Conservation (phyloP, 23 tunicate species). For the Pegea sp. region DNA sequence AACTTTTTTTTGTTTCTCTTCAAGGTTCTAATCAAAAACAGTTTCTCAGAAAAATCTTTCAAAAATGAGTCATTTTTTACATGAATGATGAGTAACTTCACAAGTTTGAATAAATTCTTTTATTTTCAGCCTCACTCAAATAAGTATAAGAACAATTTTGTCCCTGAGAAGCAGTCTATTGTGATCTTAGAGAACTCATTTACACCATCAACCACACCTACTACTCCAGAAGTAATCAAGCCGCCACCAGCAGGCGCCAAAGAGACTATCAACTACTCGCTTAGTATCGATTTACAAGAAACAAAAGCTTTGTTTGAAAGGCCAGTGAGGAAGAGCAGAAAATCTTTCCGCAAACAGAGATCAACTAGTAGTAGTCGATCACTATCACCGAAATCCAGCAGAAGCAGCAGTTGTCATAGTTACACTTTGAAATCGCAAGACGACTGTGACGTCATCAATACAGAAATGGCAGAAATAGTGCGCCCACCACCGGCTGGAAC, state of each 20-base stretch:
- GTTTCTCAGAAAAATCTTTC: too few relatives aligned
- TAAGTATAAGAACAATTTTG: too few relatives aligned
- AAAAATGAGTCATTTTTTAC: too few relatives aligned
- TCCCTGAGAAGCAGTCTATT: too few relatives aligned
- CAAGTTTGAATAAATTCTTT: too few relatives aligned
- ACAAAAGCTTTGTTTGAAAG: constrained; percentile 53
- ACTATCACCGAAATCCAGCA: constrained; percentile 3
- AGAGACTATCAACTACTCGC: constrained; percentile 46
- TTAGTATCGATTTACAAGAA: constrained; percentile 40
- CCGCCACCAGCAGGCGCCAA: constrained; percentile 82
- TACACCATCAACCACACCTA: too few relatives aligned
- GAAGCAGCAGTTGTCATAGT: constrained; percentile 8
- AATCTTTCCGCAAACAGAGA: constrained; percentile 2
- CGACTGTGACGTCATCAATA: not conserved
- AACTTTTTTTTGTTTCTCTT: too few relatives aligned
- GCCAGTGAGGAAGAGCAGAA: not conserved
- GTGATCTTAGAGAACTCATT: too few relatives aligned
- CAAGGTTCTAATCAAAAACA: too few relatives aligned
- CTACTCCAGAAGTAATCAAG: constrained; percentile 30
- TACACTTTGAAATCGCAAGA: not conserved
- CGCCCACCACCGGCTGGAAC: constrained; percentile 94
- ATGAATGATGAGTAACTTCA: too few relatives aligned
- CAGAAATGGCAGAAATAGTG: constrained; percentile 37
- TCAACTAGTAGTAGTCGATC: constrained; percentile 22
- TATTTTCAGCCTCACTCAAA: too few relatives aligned